Base-by-base conservation (phyloP, 2,113 vertebrate genomes). In the Zingel zingel region DNA sequence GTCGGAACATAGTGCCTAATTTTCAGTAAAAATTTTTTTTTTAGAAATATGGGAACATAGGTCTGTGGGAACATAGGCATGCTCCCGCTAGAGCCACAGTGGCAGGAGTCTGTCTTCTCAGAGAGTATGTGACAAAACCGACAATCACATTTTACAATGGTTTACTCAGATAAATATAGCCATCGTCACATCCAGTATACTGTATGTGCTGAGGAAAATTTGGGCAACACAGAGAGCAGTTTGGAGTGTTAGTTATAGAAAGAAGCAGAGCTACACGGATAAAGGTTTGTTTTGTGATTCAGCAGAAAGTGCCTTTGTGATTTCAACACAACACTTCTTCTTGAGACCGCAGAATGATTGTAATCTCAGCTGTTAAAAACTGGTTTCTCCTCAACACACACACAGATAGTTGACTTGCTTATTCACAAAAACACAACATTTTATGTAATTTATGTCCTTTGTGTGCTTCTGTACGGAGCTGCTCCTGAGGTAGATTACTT, bases 121-220 rank as follows among this genome's bases (percentile, higher is more conserved):
- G n/a, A 50, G n/a, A 65, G 47, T 54, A 59, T 73, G 68, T 83
- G 63, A 86, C 72, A 70, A 73, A 70, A 64, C 51, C 81, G 69
- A 86, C 68, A 79, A 72, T 67, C 67, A 25, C 16, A 21, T 15
- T 81, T 39, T 45, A 25, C 64, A 19, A 21, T 25, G 59, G 47
- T 30, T 78, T 14, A 3, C 64, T 8, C 15, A 62, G 70, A 21
- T 56, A 81, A 61, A 74, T 53, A 66, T 21, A 68, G 36, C n/a
- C 5, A 16, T 18, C 59, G 56, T 59, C 30, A 69, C 47, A 39
- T 45, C n/a, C 11, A 23, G n/a, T 2, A 5, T 61, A 74, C 50
- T 53, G 78, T 33, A 77, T 30, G 51, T 36, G 15, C 4, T 8
- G 16, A 4, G 30, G 45, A 36, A 45, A 19, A 69, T 68, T 27